Conservation (phyloP, 2,888 invertebrate genomes). For the Agrochola litura region DNA sequence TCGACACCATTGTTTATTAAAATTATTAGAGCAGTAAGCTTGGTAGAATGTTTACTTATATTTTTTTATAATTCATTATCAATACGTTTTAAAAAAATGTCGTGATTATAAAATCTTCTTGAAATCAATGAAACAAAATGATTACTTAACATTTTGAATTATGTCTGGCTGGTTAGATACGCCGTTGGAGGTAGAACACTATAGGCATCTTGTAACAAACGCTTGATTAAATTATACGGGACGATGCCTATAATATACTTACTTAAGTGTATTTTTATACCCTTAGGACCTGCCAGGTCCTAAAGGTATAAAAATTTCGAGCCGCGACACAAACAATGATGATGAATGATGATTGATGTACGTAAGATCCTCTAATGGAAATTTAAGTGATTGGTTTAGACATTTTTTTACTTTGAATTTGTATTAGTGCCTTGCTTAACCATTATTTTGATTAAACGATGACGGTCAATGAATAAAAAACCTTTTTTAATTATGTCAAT, state of each 20-base stretch:
- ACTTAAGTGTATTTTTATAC: constrained; percentile 6
- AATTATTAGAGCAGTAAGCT: constrained; percentile 27
- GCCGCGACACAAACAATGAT: constrained; percentile 10
- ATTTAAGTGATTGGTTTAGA: constrained; percentile 22
- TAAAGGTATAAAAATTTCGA: constrained; percentile 9
- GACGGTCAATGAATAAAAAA: constrained; percentile 28
- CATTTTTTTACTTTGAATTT: constrained; percentile 19
- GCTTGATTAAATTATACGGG: too few species aligned
- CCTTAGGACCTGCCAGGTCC: constrained; percentile 2
- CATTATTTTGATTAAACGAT: constrained; percentile 22
- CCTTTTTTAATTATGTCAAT: constrained; percentile 24
- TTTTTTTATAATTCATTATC: constrained; percentile 23
- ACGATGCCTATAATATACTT: too few species aligned
- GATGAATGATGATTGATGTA: too few species aligned
- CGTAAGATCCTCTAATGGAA: too few species aligned
- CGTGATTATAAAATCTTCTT: constrained; percentile 21
- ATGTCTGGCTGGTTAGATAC: constrained; percentile 25
- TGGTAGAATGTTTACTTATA: constrained; percentile 26
- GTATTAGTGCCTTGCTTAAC: constrained; percentile 21
- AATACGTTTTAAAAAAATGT: constrained; percentile 20
- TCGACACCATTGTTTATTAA: constrained; percentile 26
- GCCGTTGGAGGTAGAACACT: constrained; percentile 24
- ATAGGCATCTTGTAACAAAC: constrained; percentile 20
- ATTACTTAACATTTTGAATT: constrained; percentile 25
- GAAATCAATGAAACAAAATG: constrained; percentile 20